These are phyloP conservation scores for Rhea americana DNA, from an alignment of 2,113 vertebrate genomes.

Conservation along the genomic window DNA sequence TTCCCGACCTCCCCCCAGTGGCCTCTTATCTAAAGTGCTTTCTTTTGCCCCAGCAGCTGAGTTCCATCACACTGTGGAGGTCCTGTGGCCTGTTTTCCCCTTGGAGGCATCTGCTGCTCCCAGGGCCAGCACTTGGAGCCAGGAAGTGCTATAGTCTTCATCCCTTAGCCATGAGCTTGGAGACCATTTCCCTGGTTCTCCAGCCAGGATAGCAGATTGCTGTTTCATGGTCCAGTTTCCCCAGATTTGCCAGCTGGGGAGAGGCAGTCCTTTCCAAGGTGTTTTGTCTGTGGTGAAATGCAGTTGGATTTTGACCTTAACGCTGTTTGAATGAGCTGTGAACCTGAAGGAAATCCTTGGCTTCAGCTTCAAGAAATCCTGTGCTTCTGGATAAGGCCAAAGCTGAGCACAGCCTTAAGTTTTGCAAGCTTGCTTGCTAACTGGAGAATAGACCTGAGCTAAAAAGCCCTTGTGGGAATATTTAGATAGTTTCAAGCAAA, in stretches of 20 bases:
- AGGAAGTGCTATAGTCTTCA: not conserved
- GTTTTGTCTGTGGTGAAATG: not conserved
- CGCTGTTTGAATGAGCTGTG: not conserved
- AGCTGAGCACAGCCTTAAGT: not conserved
- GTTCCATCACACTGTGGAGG: conserved; percentile 51
- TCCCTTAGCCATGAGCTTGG: not conserved
- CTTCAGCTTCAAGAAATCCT: not conserved
- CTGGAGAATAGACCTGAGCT: not conserved
- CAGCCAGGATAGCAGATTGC: rapidly evolving
- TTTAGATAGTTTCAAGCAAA: not conserved
- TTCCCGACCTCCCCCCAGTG: not conserved
- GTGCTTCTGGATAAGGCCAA: not conserved
- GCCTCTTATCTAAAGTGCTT: conserved; percentile 53
- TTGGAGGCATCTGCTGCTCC: not conserved
- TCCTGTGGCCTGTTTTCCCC: not conserved
- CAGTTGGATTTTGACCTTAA: not conserved
- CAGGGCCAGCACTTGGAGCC: not conserved
- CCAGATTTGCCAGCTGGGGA: not conserved
- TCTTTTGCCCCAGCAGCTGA: conserved; percentile 78
- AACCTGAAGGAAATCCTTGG: conserved; percentile 13
- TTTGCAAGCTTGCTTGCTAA: not conserved
- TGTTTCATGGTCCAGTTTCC: not conserved
- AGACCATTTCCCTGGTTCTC: not conserved
- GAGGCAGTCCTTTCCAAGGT: not conserved
- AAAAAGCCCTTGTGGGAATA: not conserved